Percentiles rank a stretch among this genome's conserved stretches.
These are phyloP conservation scores for Thelaira solivaga DNA, from an alignment of 2,888 invertebrate genomes.

Conservation along the genomic window DNA sequence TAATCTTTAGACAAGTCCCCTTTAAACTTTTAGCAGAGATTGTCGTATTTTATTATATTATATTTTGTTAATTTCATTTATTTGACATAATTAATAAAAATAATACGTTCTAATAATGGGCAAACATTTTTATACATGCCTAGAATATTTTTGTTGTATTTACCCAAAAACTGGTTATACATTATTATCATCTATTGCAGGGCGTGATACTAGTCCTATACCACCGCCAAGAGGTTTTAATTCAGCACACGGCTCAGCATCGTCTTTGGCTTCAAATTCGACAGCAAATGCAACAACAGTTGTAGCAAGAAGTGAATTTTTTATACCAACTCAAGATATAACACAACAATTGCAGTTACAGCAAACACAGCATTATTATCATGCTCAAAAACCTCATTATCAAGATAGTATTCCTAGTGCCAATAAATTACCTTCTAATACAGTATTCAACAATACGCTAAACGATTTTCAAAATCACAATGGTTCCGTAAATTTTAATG, in stretches of 20 bases:
- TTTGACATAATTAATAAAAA: not conserved
- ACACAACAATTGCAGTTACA: constrained; percentile 33
- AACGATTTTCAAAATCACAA: constrained; percentile 60
- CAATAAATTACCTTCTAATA: constrained; percentile 59
- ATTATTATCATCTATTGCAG: constrained; percentile 66
- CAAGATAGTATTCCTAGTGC: constrained; percentile 40
- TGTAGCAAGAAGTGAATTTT: constrained; percentile 59
- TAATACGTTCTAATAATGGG: constrained; percentile 42
- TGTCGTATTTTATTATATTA: not conserved
- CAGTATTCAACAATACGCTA: constrained; percentile 57
- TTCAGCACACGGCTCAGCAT: constrained; percentile 35
- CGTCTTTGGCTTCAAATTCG: constrained; percentile 37
- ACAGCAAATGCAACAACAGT: not conserved
- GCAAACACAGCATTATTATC: constrained; percentile 33
- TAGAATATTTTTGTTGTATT: constrained; percentile 63
- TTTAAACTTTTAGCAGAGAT: constrained; percentile 24
- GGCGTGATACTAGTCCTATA: constrained; percentile 58
- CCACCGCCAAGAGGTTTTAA: constrained; percentile 60
- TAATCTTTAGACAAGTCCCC: constrained; percentile 34
- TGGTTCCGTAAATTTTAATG: constrained; percentile 64
- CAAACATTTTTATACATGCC: constrained; percentile 24
- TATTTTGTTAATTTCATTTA: not conserved
- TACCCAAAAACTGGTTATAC: constrained; percentile 65
- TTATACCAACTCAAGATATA: constrained; percentile 45
- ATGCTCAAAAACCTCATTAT: constrained; percentile 6